Conservation (phyloP, 2,797 vertebrate genomes). For the Rhinophrynus dorsalis region DNA sequence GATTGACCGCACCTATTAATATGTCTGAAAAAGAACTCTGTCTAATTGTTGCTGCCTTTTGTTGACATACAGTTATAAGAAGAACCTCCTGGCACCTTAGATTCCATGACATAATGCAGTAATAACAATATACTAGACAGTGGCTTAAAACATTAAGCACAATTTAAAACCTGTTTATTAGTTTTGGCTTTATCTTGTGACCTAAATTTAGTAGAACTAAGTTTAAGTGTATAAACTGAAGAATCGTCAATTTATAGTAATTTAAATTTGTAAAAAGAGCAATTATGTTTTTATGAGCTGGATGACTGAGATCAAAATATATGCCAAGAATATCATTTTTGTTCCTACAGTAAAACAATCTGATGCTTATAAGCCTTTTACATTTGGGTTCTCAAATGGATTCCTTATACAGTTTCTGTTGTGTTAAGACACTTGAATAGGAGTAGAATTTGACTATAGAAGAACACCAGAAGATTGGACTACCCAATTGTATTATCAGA, state of each 20-base stretch:
- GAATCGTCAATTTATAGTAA: constrained; percentile 33
- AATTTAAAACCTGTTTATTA: constrained; percentile 64
- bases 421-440: too few species aligned
- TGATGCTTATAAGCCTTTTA: background rate
- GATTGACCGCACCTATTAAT: constrained; percentile 52
- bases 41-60: constrained; percentile 50
- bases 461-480: too few species aligned
- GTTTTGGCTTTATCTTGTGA: constrained; percentile 62
- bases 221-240: constrained; percentile 22
- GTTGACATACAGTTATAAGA: constrained; percentile 57
- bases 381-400: background rate
- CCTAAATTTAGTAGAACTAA: constrained; percentile 60
- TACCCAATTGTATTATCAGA: too few species aligned
- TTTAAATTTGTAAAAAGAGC: constrained; percentile 31
- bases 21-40: constrained; percentile 44
- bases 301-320: constrained; percentile 24
- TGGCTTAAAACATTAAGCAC: constrained; percentile 57
- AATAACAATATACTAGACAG: constrained; percentile 63
- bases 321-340: constrained; percentile 26
- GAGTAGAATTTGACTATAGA: too few species aligned
- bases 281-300: constrained; percentile 41
- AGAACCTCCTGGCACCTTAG: constrained; percentile 54
- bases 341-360: constrained; percentile 15
- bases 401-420: too few species aligned
- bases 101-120: constrained; percentile 62